Percentiles rank a stretch among this genome's conserved stretches.
phyloP scores from a whole-genome alignment of 2,113 vertebrate genomes.

The Lamprologus sp. region DNA sequence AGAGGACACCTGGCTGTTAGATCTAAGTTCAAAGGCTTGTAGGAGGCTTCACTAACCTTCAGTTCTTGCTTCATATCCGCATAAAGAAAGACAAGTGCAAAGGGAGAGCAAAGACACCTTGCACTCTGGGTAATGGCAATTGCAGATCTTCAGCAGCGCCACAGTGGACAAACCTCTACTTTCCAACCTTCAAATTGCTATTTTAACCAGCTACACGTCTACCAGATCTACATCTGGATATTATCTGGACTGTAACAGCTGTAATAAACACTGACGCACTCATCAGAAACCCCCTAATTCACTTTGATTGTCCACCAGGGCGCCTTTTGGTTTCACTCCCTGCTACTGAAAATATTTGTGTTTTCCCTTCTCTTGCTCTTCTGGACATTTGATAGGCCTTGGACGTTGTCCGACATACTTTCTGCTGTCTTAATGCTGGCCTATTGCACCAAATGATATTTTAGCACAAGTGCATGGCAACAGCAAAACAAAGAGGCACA shows the following conservation, averaged over 20 bases:
- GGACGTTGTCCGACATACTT: conserved; percentile 55
- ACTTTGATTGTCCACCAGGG: conserved; percentile 53
- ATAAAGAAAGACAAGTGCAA: conserved; percentile 48
- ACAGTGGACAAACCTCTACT: conserved; percentile 2
- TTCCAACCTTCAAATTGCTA: conserved; percentile 16
- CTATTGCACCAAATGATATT: conserved; percentile 61
- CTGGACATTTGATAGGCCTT: conserved; percentile 60
- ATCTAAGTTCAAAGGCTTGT: conserved; percentile 49
- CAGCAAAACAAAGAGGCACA: conserved; percentile 72
- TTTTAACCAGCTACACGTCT: conserved; percentile 14
- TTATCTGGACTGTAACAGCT: conserved; percentile 53
- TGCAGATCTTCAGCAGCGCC: conserved; percentile 14
- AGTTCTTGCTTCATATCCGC: background rate
- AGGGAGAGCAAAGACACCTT: conserved; percentile 46
- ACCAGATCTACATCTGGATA: conserved; percentile 53
- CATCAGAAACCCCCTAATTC: conserved; percentile 59
- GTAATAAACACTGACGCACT: conserved; percentile 46
- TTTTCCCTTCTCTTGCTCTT: conserved; percentile 46
- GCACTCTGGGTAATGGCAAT: conserved; percentile 33
- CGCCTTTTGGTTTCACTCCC: conserved; percentile 44
- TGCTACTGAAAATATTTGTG: conserved; percentile 65
- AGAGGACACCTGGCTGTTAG: conserved; percentile 54
- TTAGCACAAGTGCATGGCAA: conserved; percentile 78
- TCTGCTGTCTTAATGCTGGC: conserved; percentile 57
- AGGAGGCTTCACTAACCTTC: conserved; percentile 14